A percentile compares a stretch with the other conserved stretches of the same genome.
Conservation (phyloP, 2,888 invertebrate species). For the Cataglyphis albicans region DNA sequence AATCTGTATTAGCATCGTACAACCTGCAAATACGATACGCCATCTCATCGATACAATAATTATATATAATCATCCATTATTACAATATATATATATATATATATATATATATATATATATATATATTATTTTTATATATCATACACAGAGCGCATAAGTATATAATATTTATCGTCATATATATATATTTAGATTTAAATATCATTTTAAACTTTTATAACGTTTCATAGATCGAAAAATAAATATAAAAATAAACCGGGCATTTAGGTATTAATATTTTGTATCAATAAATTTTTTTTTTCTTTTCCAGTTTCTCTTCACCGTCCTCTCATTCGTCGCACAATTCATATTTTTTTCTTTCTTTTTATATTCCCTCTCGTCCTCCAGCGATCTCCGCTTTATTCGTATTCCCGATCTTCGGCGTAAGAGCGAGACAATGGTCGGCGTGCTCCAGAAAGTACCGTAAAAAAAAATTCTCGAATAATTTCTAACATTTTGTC, state of each 20-base stretch:
- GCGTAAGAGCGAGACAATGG: constrained; percentile 60
- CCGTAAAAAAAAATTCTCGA: constrained; percentile 20
- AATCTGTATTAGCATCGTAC: constrained; percentile 69
- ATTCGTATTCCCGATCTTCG: constrained; percentile 48
- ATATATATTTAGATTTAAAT: constrained; percentile 82
- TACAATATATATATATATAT: constrained; percentile 68
- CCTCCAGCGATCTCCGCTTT: constrained; percentile 4
- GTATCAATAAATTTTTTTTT: constrained; percentile 84
- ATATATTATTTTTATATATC: constrained; percentile 80
- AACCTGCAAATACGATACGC: constrained; percentile 62
- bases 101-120: constrained; percentile 63
- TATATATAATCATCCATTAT: constrained; percentile 65
- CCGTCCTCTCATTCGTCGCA: constrained; percentile 58
- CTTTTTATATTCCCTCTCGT: constrained; percentile 23
- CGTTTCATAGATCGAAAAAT: constrained; percentile 86
- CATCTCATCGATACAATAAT: constrained; percentile 68
- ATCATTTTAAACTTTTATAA: constrained; percentile 86
- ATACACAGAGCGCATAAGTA: constrained; percentile 79
- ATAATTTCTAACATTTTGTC: neutral
- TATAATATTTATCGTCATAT: constrained; percentile 82
- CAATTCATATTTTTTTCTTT: constrained; percentile 61
- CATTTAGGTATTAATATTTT: constrained; percentile 86
- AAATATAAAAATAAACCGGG: constrained; percentile 87
- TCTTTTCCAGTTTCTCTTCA: constrained; percentile 62
- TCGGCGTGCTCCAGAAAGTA: constrained; percentile 23